phyloP scores from a whole-genome alignment of 2,113 vertebrate species.

The Cynopterus brachyotis region DNA sequence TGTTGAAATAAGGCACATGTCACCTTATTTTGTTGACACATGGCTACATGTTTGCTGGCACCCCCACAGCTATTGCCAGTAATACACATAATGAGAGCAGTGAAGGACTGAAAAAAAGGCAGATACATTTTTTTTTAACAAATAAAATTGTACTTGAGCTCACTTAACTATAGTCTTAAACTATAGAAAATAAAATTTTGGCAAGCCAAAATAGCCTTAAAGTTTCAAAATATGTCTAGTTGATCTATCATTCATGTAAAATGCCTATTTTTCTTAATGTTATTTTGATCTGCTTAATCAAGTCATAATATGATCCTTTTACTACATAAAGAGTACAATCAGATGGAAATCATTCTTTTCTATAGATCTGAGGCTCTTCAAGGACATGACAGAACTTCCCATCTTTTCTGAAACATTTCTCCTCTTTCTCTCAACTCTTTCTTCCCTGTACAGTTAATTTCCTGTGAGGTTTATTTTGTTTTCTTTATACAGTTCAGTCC shows the following conservation, averaged over 20 bases:
- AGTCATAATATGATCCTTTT: neutral
- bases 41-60: neutral
- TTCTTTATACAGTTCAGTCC: neutral
- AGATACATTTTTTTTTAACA: neutral
- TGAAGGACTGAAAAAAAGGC: neutral
- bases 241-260: neutral
- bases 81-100: neutral
- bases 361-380: neutral
- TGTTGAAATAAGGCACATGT: neutral
- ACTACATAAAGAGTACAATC: neutral
- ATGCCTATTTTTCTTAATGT: neutral
- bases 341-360: neutral
- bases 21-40: neutral
- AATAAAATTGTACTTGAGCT: neutral
- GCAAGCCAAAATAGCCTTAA: neutral
- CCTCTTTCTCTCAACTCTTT: neutral
- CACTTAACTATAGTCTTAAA: neutral
- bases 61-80: neutral
- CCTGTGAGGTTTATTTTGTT: neutral
- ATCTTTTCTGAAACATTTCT: neutral
- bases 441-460: neutral
- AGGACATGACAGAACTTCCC: neutral
- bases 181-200: neutral
- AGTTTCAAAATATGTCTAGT: neutral
- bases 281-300: neutral